These are phyloP conservation scores for Unio pictorum DNA, from an alignment of 2,888 invertebrate species.

Conservation along the genomic window DNA sequence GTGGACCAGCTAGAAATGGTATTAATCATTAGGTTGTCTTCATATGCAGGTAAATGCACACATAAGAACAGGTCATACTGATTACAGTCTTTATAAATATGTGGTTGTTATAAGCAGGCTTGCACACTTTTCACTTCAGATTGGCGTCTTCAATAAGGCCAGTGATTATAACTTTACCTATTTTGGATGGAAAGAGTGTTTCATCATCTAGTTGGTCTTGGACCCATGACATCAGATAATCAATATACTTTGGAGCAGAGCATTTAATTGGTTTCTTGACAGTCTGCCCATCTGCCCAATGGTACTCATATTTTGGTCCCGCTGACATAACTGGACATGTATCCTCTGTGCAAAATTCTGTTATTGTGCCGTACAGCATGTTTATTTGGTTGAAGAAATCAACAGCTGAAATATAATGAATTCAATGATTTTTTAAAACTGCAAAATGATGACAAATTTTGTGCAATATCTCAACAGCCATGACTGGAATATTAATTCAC, in stretches of 20 bases:
- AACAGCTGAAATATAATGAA: constrained; percentile 82
- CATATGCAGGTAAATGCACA: no score
- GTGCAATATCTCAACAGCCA: no score
- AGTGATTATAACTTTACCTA: constrained; percentile 76
- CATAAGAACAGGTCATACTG: no score
- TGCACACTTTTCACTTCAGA: no score
- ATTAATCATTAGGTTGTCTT: no score
- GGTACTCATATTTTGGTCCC: constrained; percentile 99
- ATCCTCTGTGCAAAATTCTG: constrained; percentile 99
- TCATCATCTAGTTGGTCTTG: constrained; percentile 99
- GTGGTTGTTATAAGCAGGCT: no score
- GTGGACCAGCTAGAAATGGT: no score
- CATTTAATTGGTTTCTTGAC: constrained; percentile 98
- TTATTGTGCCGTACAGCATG: constrained; percentile 99
- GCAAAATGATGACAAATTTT: no score
- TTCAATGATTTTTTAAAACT: background rate
- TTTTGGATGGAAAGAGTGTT: constrained; percentile 97
- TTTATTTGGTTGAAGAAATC: constrained; percentile 99
- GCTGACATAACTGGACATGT: constrained; percentile 99
- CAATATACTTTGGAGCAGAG: constrained; percentile 98
- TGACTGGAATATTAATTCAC: no score
- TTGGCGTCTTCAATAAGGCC: background rate
- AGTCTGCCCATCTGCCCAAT: constrained; percentile 99
- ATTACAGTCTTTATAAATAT: no score
- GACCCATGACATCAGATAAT: constrained; percentile 99